Evolutionary conservation across 2,113 vertebrate genomes (phyloP).

Genomic region (Dipodomys ordii): DNA sequence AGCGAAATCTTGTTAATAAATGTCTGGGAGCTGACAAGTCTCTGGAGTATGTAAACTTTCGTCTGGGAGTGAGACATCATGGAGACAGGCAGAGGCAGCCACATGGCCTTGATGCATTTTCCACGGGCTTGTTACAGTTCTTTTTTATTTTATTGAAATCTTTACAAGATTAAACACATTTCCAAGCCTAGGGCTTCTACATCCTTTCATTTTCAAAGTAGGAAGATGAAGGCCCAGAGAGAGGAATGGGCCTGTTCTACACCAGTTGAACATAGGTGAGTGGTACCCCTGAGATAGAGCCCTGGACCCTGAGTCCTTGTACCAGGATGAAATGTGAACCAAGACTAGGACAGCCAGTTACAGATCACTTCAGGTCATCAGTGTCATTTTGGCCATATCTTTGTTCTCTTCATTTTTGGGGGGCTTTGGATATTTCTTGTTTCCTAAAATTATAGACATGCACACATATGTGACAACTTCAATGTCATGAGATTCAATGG

Average conservation of each 20-base stretch:
- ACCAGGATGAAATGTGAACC: too few relatives aligned
- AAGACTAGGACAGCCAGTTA: background rate
- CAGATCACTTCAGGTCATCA: background rate
- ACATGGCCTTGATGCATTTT: background rate
- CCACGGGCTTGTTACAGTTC: background rate
- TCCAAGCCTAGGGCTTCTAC: background rate
- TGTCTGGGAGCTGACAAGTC: background rate
- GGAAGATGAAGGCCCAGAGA: background rate
- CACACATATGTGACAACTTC: background rate
- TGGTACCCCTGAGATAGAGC: fast-evolving
- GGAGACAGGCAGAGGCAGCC: background rate
- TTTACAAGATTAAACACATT: background rate
- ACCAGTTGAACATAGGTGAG: background rate
- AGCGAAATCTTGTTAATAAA: background rate
- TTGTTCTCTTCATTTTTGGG: background rate
- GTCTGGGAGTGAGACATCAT: background rate
- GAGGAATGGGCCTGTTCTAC: background rate
- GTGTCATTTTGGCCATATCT: background rate
- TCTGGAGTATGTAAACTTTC: background rate
- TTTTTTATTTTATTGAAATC: background rate
- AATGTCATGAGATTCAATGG: background rate
- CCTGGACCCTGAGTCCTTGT: background rate
- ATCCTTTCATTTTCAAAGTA: background rate
- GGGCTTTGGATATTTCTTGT: background rate
- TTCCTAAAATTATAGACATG: background rate